Evolutionary conservation across 2,113 vertebrate species (phyloP).

Genomic region (Eretmochelys imbricata): DNA sequence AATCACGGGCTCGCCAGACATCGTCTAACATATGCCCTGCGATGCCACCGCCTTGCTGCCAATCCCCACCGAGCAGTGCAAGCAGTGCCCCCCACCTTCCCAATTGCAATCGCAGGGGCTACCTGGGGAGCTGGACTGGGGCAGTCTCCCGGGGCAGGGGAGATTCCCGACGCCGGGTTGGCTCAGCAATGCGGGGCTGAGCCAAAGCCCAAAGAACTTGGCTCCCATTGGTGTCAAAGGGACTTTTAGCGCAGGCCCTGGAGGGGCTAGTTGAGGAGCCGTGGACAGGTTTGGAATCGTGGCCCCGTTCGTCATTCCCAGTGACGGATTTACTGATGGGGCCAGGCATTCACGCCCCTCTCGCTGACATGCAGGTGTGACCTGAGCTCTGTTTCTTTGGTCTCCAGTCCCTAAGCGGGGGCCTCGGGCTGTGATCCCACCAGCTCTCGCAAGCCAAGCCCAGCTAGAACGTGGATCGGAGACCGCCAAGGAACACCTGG

Average conservation of each 20-base stretch:
- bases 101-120: accelerated
- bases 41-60: background rate
- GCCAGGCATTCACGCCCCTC: background rate
- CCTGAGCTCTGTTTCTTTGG: background rate
- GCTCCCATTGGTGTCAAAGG: background rate
- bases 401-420: accelerated
- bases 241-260: background rate
- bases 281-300: background rate
- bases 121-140: background rate
- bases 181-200: background rate
- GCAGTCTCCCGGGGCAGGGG: background rate
- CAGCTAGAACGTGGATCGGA: background rate
- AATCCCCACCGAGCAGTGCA: accelerated
- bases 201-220: background rate
- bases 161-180: background rate
- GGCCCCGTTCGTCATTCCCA: background rate
- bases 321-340: background rate
- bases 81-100: background rate
- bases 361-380: background rate
- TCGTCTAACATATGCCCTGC: background rate
- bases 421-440: background rate
- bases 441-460: background rate
- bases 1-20: background rate
- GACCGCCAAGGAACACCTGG: background rate
- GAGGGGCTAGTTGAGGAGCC: too few species aligned